Evolutionary conservation across 2,113 vertebrate genomes (phyloP), one percentile per base, ranked within the genome.

Genomic region (Dascyllus trimaculatus): DNA sequence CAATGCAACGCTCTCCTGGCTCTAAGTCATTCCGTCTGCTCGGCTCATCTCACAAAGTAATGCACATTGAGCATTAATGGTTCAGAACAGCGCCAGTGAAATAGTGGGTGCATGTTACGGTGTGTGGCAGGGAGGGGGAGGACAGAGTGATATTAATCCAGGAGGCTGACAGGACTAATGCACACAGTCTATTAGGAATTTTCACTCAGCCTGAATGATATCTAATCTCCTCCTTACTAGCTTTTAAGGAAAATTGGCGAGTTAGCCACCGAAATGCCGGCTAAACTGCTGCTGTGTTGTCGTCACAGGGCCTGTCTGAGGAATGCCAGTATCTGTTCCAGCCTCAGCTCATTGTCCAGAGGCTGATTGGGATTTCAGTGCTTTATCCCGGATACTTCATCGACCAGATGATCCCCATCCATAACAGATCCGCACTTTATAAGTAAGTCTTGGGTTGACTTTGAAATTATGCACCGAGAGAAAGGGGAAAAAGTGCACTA

Each of bases 271-370:
- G 13, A 76, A 71, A 58, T 56, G 43, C 56, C 62, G 52, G 56
- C 61, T 63, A 51, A 64, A 49, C 45, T 45, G 13, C 38, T 38
- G 71, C 81, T 80, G 49, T 84, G 76, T 76, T 78, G 22, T 81
- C 6, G 71, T 45, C 59, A 14, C 72, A 99, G 98, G 98, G 98
- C 32, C 95, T 99, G 66, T 97, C 97, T 14, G 97, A 99, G 84
- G 98, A 99, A 85, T 99, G 98, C 91, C 98, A 99, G 95, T 99
- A 99, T 88, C 95, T 99, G 45, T 99, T 99, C 92, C 98, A 99
- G 77, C 98, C 98, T 0, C 98, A 99, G 90, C 96, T 99, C 77
- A 99, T 99, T 0, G 96, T 99, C 82, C 97, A 99, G 82, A 96
- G 96, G 83, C 92, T 98, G 26, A 95, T 98, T 70, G 98, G 97